Conservation (phyloP, 2,113 vertebrate species). For the Cacatua alba region DNA sequence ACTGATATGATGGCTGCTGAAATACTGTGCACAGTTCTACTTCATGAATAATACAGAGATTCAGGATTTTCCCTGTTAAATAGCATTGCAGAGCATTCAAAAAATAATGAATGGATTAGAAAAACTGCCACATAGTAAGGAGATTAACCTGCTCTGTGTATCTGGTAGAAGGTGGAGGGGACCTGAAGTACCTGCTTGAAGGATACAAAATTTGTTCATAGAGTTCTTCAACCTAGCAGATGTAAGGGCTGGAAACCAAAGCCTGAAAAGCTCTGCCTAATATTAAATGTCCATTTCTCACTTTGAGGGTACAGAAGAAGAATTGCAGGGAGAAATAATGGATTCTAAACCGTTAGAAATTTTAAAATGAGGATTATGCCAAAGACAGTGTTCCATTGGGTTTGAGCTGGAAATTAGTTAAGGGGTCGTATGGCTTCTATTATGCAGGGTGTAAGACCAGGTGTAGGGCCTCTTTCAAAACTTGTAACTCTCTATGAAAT, state of each 20-base stretch:
- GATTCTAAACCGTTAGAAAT: background rate
- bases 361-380: background rate
- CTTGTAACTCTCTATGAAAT: background rate
- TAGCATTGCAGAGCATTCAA: background rate
- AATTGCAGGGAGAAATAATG: background rate
- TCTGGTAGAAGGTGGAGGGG: background rate
- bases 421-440: background rate
- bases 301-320: background rate
- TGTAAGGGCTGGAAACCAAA: background rate
- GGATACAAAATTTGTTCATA: background rate
- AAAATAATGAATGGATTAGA: conserved; percentile 7
- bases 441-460: background rate
- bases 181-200: background rate
- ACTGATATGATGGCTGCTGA: background rate
- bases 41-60: conserved; percentile 36
- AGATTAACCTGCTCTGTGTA: background rate
- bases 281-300: background rate
- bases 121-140: background rate
- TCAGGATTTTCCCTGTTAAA: conserved; percentile 7
- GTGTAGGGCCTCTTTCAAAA: background rate
- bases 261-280: background rate
- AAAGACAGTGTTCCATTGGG: background rate
- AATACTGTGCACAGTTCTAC: background rate
- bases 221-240: background rate
- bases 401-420: background rate